These are phyloP conservation scores for Thunnus albacares DNA, from an alignment of 2,797 vertebrate genomes.

Conservation along the genomic window DNA sequence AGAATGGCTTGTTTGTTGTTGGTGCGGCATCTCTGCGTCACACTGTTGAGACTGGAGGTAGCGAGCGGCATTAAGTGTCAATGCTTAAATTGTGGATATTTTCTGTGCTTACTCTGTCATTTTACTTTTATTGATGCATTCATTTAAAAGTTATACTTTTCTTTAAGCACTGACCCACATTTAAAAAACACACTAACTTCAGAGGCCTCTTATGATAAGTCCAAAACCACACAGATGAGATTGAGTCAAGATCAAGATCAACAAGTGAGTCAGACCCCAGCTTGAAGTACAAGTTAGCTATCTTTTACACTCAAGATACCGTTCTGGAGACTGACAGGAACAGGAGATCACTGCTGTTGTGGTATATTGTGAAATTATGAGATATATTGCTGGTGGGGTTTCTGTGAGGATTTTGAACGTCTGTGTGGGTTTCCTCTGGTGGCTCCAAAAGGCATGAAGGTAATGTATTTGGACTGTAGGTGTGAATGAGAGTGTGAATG, in stretches of 20 bases:
- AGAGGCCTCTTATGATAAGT: neutral
- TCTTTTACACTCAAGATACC: neutral
- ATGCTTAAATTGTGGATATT: neutral
- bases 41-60: neutral
- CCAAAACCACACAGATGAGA: neutral
- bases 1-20: conserved; percentile 34
- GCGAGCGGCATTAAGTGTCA: neutral
- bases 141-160: neutral
- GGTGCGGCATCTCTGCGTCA: conserved; percentile 23
- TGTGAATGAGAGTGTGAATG: conserved; percentile 5
- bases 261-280: neutral
- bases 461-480: conserved; percentile 3
- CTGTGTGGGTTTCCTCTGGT: too few species aligned
- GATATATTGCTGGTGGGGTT: neutral
- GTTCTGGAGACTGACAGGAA: neutral
- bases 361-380: conserved; percentile 9
- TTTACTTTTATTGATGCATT: neutral
- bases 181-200: neutral
- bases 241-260: neutral
- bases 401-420: neutral
- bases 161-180: neutral
- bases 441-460: neutral
- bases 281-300: neutral
- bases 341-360: neutral
- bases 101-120: neutral